Evolutionary conservation across 1,140 invertebrate genomes (phyloP).

Genomic region (Calliopsis andreniformis): DNA sequence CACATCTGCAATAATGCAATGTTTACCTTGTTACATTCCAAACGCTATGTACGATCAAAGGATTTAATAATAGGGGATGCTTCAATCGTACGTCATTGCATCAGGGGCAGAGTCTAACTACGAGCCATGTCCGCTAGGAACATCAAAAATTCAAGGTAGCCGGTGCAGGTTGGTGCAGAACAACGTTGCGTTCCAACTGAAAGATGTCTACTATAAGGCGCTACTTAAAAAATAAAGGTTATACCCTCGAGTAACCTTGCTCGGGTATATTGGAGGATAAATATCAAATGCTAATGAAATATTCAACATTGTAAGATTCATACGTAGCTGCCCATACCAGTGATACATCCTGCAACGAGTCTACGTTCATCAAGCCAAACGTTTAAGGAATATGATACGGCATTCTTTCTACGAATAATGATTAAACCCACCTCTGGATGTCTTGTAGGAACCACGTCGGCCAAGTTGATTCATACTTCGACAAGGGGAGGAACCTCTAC

Average conservation of each 20-base stretch:
- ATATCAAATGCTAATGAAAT: slow-evolving; percentile 63
- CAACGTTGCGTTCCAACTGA: slow-evolving; percentile 76
- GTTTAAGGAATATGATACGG: slow-evolving; percentile 59
- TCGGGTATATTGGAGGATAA: slow-evolving; percentile 53
- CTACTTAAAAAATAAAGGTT: slow-evolving; percentile 65
- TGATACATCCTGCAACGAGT: slow-evolving; percentile 67
- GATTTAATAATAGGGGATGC: slow-evolving; percentile 64
- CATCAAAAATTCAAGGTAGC: slow-evolving; percentile 69
- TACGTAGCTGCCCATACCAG: slow-evolving; percentile 66
- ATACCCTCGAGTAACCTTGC: slow-evolving; percentile 59
- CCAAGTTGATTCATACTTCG: slow-evolving; percentile 86
- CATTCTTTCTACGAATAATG: slow-evolving; percentile 50
- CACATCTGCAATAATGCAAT: slow-evolving; percentile 84
- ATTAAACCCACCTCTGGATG: slow-evolving; percentile 88
- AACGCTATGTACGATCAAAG: slow-evolving; percentile 67
- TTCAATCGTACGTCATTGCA: slow-evolving; percentile 64
- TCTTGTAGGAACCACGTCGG: slow-evolving; percentile 92
- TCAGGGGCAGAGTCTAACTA: slow-evolving; percentile 69
- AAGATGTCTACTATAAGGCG: slow-evolving; percentile 69
- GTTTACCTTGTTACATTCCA: slow-evolving; percentile 80
- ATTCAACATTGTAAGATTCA: slow-evolving; percentile 60
- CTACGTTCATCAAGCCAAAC: slow-evolving; percentile 71
- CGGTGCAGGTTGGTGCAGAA: slow-evolving; percentile 77
- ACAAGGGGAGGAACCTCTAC: slow-evolving; percentile 87
- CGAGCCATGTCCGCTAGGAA: slow-evolving; percentile 65